Base-by-base conservation (phyloP, 2,888 invertebrate genomes). In the Tillus elongatus region DNA sequence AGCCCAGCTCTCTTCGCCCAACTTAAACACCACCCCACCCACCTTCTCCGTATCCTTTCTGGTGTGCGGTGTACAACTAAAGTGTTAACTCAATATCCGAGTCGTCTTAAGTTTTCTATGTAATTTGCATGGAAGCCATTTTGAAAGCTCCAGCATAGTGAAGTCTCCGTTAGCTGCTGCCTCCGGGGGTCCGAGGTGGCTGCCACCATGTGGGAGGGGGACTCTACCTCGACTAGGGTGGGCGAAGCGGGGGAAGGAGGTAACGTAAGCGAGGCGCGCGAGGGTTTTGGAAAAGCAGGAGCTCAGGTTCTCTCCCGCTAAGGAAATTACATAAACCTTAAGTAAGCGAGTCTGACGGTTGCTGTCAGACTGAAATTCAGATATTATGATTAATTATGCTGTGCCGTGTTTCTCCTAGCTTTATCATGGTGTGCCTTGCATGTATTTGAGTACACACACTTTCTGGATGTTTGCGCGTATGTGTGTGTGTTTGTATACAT, bases 111-210 rank as follows among this genome's bases (percentile, higher is more conserved):
- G 64, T 64, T 64, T 64, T 64, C 63, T 63, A 58, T 60, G 60
- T 62, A 64, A 64, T 63, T 64, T 63, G 60, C 64, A 63, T 63
- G 61, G 64, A 60, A 60, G 64, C 63, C 64, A 64, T 64, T 64
- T 64, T 64, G 64, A 62, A 62, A 62, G 61, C 61, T 57, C 51
- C 6, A 19, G 24, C 24, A n/a, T n/a, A 6, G 24, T 6, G n/a
- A n/a, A 6, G 6, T 19, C 24, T 6, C 24, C 24, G 24, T n/a
- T 19, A n/a, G 24, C 24, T n/a, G 24, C 24, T n/a, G 24, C 24
- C 24, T 8, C 6, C 24, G n/a, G 6, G 6, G 24, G 6, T 19
- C 24, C 24, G 6, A 8, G n/a, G 6, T 19, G 6, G 24, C 6
- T 6, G 24, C 6, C 24, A n/a, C 24, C 6, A n/a, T 19, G 24